These are phyloP conservation scores for Octomys mimax DNA, from an alignment of 2,797 vertebrate species.

Conservation along the genomic window DNA sequence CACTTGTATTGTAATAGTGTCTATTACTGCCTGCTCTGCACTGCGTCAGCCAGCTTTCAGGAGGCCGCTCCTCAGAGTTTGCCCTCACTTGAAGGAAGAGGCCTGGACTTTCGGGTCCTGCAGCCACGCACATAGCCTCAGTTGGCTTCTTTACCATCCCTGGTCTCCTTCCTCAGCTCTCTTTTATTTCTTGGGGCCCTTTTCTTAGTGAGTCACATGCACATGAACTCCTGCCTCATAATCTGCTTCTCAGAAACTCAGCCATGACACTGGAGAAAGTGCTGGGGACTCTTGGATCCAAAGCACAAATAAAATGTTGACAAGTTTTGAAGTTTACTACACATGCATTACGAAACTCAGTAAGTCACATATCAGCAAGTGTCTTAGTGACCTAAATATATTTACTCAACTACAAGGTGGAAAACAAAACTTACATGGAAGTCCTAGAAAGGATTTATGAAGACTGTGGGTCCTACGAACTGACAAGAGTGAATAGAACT, in stretches of 20 bases:
- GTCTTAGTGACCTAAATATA: background rate
- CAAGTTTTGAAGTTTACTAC: background rate
- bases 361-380: background rate
- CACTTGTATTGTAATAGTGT: background rate
- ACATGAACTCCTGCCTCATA: background rate
- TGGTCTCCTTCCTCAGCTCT: background rate
- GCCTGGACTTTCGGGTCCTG: background rate
- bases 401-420: background rate
- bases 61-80: background rate
- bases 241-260: background rate
- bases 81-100: background rate
- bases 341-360: background rate
- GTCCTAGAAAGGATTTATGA: background rate
- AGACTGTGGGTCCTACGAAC: background rate
- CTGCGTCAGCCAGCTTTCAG: background rate
- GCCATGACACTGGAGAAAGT: background rate
- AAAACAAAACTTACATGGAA: constrained; percentile 39
- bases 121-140: background rate
- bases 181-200: background rate
- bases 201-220: constrained; percentile 29
- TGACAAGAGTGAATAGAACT: constrained; percentile 40
- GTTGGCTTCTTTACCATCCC: background rate
- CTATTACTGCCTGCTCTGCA: background rate
- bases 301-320: constrained; percentile 26
- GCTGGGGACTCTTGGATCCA: constrained; percentile 7